A percentile compares a stretch with the other conserved stretches of the same genome.
Conservation (phyloP, 2,113 vertebrate species). For the Lepus europaeus region DNA sequence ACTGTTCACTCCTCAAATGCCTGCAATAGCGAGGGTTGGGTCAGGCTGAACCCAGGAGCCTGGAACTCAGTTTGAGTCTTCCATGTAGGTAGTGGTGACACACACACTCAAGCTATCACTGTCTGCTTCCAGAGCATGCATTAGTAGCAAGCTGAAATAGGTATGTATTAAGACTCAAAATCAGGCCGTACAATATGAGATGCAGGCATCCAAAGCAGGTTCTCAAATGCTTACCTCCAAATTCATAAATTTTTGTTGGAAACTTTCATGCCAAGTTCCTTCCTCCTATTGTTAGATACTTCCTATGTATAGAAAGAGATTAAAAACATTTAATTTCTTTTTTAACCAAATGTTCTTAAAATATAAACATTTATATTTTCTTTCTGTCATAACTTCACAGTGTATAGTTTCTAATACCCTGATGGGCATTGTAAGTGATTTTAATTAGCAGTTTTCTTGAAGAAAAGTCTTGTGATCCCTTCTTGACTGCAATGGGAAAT, state of each 20-base stretch:
- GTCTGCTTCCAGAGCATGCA: no score
- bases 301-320: not conserved
- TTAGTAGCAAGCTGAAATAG: no score
- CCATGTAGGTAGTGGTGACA: no score
- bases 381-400: not conserved
- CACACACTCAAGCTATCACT: no score
- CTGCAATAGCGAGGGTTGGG: no score
- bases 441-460: not conserved
- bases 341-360: not conserved
- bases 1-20: no score
- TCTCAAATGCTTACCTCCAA: no score
- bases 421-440: not conserved
- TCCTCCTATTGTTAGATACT: not conserved
- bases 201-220: no score
- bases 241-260: not conserved
- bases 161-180: no score
- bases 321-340: not conserved
- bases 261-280: not conserved
- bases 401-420: not conserved
- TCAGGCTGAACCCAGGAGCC: no score
- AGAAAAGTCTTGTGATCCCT: not conserved
- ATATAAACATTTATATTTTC: not conserved
- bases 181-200: no score
- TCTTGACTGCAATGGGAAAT: not conserved
- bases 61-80: no score